Base-by-base conservation (phyloP, 2,797 vertebrate genomes). In the Sebastolobus altivelis region DNA sequence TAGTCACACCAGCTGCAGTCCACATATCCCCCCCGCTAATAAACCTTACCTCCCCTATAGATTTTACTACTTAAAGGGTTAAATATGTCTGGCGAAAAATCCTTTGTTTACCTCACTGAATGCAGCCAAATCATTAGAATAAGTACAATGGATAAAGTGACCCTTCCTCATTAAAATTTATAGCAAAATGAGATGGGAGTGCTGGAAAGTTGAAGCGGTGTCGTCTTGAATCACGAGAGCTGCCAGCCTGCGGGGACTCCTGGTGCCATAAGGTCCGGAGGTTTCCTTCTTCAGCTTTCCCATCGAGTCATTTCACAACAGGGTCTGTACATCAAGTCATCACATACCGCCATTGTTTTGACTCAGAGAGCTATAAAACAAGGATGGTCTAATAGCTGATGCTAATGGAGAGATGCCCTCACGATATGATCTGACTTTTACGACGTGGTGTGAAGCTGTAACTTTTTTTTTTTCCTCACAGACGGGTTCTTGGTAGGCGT, bases 191-290 rank as follows among this genome's bases (percentile, higher is more conserved):
- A 84, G 90, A 87, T 25, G 86, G 81, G 62, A 77, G 75, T 6
- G 79, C 80, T 58, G 89, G 89, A 80, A 75, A 90, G 81, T 65
- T 77, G 81, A 87, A 75, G 81, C 27, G 3, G 69, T 88, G 91
- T 93, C 88, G 43, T 91, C 74, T 86, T 86, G 83, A 88, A 88
- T 92, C 77, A 91, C 66, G 60, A 33, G 55, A 87, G 79, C 80
- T 86, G 90, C 84, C 77, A 54, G 81, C 79, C 77, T 63, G 82
- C 77, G 29, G 82, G 71, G 79, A 79, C 63, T 84, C 60, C n/a
- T 78, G 90, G 86, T 94, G 90, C 91, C 92, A 84, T 60, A 20
- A 84, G 85, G 88, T 90, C 90, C 87, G 20, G 85, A 86, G 87
- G 88, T 89, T 90, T 89, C 72, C 74, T 27, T 60, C 56, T 78